These are phyloP conservation scores for Diorhabda carinulata DNA, from an alignment of 1,140 invertebrate genomes.

Conservation along the genomic window DNA sequence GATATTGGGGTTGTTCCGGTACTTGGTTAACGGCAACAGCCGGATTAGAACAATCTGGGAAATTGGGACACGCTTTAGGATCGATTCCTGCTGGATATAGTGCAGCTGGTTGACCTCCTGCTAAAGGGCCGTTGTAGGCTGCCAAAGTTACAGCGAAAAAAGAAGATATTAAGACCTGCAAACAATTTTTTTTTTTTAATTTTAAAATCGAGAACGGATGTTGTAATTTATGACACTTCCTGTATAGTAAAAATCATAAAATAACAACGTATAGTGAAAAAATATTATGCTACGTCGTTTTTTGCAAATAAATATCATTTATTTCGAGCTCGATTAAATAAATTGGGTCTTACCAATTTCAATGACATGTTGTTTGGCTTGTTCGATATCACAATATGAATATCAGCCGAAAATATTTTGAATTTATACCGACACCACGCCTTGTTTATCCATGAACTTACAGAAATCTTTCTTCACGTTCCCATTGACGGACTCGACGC, in stretches of 20 bases:
- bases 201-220: neutral
- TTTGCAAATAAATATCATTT: neutral
- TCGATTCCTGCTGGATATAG: constrained; percentile 45
- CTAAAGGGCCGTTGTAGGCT: constrained; percentile 41
- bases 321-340: too few relatives aligned
- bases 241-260: too few relatives aligned
- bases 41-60: constrained; percentile 44
- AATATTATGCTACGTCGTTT: neutral
- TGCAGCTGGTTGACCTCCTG: constrained; percentile 42
- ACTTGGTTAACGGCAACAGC: constrained; percentile 38
- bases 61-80: constrained; percentile 46
- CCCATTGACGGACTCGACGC: too few relatives aligned
- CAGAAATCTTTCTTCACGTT: neutral
- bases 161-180: constrained; percentile 41
- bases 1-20: constrained; percentile 25
- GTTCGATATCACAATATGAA: constrained; percentile 30
- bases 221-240: too few relatives aligned
- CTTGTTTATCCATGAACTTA: constrained; percentile 18
- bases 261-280: too few relatives aligned
- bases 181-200: constrained; percentile 9
- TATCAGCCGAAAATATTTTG: constrained; percentile 10
- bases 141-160: constrained; percentile 29
- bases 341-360: constrained; percentile 43
- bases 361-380: constrained; percentile 46
- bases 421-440: constrained; percentile 18